Percentiles rank a stretch among this genome's conserved stretches.
Evolutionary conservation across 1,140 invertebrate species (phyloP).

Genomic region (Tetragnatha versicolor): DNA sequence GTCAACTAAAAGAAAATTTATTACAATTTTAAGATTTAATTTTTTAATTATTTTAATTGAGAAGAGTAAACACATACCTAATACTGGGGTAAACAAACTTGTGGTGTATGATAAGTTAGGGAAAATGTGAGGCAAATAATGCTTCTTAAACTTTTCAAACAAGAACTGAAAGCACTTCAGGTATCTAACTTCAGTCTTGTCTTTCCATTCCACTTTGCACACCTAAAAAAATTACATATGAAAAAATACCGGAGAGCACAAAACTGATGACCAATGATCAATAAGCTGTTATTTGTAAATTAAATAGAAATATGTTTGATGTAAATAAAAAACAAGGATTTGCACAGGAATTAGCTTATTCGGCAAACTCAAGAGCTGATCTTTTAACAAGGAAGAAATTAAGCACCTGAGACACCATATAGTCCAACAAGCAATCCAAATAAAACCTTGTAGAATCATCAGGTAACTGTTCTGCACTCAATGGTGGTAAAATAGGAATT

Average conservation of each 20-base stretch:
- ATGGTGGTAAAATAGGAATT: conserved; percentile 81
- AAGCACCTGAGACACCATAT: conserved; percentile 88
- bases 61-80: conserved; percentile 70
- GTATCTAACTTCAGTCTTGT: conserved; percentile 75
- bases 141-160: conserved; percentile 88
- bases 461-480: conserved; percentile 83
- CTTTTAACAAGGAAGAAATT: no score
- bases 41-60: no score
- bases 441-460: conserved; percentile 88
- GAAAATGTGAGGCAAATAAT: conserved; percentile 90
- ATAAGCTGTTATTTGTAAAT: no score
- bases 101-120: conserved; percentile 84
- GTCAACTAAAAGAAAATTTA: neutral
- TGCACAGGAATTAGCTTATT: no score
- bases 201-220: conserved; percentile 89
- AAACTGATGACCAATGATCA: no score
- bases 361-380: no score
- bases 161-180: conserved; percentile 88
- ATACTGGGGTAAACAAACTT: conserved; percentile 84
- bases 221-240: conserved; percentile 72
- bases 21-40: no score
- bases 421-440: conserved; percentile 86
- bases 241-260: no score
- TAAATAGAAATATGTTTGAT: no score
- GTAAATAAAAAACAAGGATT: no score